A percentile compares a stretch with the other conserved stretches of the same genome.
phyloP scores from a whole-genome alignment of 2,888 invertebrate genomes.

The Mechanitis messenoides region DNA sequence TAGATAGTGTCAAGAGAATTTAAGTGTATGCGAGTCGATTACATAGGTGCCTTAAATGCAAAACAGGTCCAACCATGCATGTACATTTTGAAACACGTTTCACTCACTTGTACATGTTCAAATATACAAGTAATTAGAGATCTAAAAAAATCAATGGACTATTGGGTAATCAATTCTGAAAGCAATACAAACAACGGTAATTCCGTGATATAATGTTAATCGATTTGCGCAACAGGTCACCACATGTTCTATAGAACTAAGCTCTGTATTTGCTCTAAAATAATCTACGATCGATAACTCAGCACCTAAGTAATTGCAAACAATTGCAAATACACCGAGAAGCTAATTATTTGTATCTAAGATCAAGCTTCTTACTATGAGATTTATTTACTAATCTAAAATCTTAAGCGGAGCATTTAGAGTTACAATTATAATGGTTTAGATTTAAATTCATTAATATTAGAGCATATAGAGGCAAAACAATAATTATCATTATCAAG shows the following conservation, averaged over 20 bases:
- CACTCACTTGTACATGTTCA: neutral
- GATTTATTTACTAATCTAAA: constrained; percentile 30
- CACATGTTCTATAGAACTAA: neutral
- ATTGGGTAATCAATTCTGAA: no score
- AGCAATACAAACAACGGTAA: neutral
- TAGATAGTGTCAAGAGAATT: constrained; percentile 19
- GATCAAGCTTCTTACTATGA: constrained; percentile 31
- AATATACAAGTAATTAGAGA: no score
- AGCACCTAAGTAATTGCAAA: constrained; percentile 33
- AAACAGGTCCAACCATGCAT: constrained; percentile 9
- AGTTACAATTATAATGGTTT: constrained; percentile 21
- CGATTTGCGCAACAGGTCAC: neutral
- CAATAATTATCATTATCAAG: constrained; percentile 2
- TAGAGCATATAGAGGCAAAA: constrained; percentile 5
- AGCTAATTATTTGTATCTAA: constrained; percentile 35
- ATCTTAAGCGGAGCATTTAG: constrained; percentile 24
- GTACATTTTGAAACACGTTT: constrained; percentile 3
- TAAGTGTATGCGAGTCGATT: constrained; percentile 19
- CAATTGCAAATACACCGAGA: constrained; percentile 34
- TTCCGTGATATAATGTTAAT: neutral
- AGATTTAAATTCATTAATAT: constrained; percentile 12
- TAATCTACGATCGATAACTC: constrained; percentile 12
- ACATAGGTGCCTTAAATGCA: neutral
- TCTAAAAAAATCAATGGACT: no score
- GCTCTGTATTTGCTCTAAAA: constrained; percentile 12